Percentiles rank a stretch among this genome's conserved stretches.
phyloP scores from a whole-genome alignment of 2,888 invertebrate species.

The Stratiomys singularior region DNA sequence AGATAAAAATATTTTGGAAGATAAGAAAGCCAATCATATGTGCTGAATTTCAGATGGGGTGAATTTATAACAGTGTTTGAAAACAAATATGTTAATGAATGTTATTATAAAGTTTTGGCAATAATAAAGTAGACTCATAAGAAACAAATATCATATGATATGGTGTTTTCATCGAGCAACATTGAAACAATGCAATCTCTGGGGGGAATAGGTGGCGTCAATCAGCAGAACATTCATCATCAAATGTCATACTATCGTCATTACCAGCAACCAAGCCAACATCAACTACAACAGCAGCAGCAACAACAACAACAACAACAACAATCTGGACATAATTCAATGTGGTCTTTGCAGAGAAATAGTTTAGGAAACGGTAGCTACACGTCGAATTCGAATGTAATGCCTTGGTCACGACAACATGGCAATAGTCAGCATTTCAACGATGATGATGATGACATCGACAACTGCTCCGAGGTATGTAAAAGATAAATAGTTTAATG shows the following conservation, averaged over 20 bases:
- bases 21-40: no score
- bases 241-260: slow-evolving; percentile 30
- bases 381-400: slow-evolving; percentile 32
- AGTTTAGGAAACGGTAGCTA: slow-evolving; percentile 8
- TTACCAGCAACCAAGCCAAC: slow-evolving; percentile 37
- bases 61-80: no score
- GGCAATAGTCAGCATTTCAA: slow-evolving; percentile 16
- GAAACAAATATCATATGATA: not conserved
- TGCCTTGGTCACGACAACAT: slow-evolving; percentile 45
- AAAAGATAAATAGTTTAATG: not conserved
- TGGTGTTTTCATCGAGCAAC: slow-evolving; percentile 50
- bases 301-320: slow-evolving; percentile 18
- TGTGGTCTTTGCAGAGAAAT: slow-evolving; percentile 27
- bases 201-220: not conserved
- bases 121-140: not conserved
- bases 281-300: slow-evolving; percentile 23
- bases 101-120: not conserved
- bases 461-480: slow-evolving; percentile 40
- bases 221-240: slow-evolving; percentile 26
- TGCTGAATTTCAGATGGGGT: no score
- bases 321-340: slow-evolving; percentile 35
- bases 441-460: slow-evolving; percentile 41
- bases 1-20: no score
- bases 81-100: no score
- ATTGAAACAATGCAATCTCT: slow-evolving; percentile 51